Conservation (phyloP, 1,140 invertebrate genomes). For the Vollenhovia emeryi region DNA sequence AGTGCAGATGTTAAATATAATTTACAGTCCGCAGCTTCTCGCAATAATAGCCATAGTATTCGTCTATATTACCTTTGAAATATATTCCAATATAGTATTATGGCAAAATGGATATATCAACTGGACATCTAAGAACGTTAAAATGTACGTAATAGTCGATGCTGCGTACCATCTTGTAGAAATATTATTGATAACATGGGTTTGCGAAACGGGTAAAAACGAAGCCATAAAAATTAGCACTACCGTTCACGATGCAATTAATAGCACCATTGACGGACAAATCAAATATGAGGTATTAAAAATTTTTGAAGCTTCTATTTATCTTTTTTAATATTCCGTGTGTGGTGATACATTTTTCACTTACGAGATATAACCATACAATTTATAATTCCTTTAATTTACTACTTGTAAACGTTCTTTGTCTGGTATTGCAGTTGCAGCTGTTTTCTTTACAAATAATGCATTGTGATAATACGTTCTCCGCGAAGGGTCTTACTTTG, state of each 20-base stretch:
- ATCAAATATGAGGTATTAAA: background rate
- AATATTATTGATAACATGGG: background rate
- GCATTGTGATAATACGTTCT: background rate
- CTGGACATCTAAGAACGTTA: background rate
- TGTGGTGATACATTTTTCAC: background rate
- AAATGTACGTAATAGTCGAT: background rate
- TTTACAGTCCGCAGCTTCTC: slow-evolving; percentile 73
- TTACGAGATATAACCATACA: background rate
- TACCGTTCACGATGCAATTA: background rate
- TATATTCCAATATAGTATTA: slow-evolving; percentile 76
- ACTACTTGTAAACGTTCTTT: too few species aligned
- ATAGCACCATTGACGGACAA: background rate
- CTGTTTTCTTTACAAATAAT: background rate
- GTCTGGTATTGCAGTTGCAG: background rate
- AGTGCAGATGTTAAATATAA: slow-evolving; percentile 73
- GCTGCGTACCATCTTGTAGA: background rate
- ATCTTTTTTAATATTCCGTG: background rate
- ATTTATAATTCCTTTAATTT: background rate
- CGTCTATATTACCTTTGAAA: slow-evolving; percentile 74
- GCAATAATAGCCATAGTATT: slow-evolving; percentile 72
- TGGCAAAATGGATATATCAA: background rate
- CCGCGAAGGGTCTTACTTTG: background rate
- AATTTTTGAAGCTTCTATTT: background rate
- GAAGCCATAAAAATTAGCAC: background rate
- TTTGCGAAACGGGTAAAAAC: background rate